Base-by-base conservation (phyloP, 1,140 invertebrate genomes). In the Drosophila pruinosa region DNA sequence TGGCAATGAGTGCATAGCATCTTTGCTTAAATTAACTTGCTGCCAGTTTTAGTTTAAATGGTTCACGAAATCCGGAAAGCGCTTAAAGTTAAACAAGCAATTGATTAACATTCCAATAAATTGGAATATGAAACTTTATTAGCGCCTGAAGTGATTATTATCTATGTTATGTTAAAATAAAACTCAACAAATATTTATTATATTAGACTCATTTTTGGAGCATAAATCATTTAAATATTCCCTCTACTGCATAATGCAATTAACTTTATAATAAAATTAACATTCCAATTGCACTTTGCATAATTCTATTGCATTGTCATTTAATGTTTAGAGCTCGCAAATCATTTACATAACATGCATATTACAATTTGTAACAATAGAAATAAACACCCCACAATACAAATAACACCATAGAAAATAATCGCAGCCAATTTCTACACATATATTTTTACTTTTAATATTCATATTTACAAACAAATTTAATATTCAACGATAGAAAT, bases 281-380 rank as follows among this genome's bases (percentile, higher is more conserved):
- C 45, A 69, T 68, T 63, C 58, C 39, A 43, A 43, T 47, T 41
- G 52, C 53, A 36, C n/a, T 71, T 72, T 56, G 56, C 52, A 36
- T 53, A 47, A 38, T 57, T 67, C 65, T 34, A 31, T 39, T 22
- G 43, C 28, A 19, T 50, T 69, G 78, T 56, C 67, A 78, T 78
- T 68, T 59, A 68, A 78, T 72, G 54, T 62, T 53, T 64, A 54
- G 41, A 8, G 2, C 17, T 31, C 53, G 45, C 41, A 67, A 75
- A 76, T 52, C 54, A 73, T 70, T 65, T 65, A 53, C 73, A 62
- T 62, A 65, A 72, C 67, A 72, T 45, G 45, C 56, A 26, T 52
- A 72, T 69, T 58, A 62, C 58, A 83, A 78, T 65, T 83, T 78
- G 58, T 58, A 75, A 48, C 65, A 78, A 75, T 62, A 12, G 47